Conservation (phyloP, 2,888 invertebrate genomes). For the Polymixis flavicincta region DNA sequence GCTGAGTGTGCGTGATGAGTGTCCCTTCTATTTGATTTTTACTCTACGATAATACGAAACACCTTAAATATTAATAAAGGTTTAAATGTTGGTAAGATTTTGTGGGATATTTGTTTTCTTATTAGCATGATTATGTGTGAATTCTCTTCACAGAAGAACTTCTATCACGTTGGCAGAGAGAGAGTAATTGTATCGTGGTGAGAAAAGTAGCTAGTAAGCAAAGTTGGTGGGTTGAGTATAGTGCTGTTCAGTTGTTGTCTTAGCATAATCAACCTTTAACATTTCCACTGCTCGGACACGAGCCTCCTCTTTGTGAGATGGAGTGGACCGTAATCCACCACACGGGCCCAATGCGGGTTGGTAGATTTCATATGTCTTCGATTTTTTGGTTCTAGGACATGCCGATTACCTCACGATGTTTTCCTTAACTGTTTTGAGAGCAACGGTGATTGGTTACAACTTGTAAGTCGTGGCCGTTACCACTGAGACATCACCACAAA, state of each 20-base stretch:
- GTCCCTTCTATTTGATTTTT: slow-evolving; percentile 6
- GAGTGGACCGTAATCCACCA: too few relatives aligned
- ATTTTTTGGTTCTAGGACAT: too few relatives aligned
- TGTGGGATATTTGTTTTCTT: slow-evolving; percentile 45
- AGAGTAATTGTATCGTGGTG: background rate
- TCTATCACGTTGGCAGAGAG: background rate
- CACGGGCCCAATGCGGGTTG: too few relatives aligned
- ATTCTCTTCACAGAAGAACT: slow-evolving; percentile 4
- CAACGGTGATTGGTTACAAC: too few relatives aligned
- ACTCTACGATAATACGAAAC: slow-evolving; percentile 36
- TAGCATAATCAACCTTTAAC: too few relatives aligned
- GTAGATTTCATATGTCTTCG: too few relatives aligned
- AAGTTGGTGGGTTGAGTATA: background rate
- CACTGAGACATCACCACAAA: too few relatives aligned
- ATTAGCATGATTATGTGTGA: slow-evolving; percentile 29
- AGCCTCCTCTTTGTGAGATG: too few relatives aligned
- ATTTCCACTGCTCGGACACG: too few relatives aligned
- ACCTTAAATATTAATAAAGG: slow-evolving; percentile 55
- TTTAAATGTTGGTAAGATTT: slow-evolving; percentile 28
- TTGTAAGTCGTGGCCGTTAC: too few relatives aligned
- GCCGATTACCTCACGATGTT: too few relatives aligned
- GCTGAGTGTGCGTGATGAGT: background rate
- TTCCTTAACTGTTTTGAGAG: too few relatives aligned
- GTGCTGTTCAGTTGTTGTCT: background rate
- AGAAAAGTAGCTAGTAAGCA: background rate